Base-by-base conservation (phyloP, 2,797 vertebrate genomes). In the Peromyscus eremicus region DNA sequence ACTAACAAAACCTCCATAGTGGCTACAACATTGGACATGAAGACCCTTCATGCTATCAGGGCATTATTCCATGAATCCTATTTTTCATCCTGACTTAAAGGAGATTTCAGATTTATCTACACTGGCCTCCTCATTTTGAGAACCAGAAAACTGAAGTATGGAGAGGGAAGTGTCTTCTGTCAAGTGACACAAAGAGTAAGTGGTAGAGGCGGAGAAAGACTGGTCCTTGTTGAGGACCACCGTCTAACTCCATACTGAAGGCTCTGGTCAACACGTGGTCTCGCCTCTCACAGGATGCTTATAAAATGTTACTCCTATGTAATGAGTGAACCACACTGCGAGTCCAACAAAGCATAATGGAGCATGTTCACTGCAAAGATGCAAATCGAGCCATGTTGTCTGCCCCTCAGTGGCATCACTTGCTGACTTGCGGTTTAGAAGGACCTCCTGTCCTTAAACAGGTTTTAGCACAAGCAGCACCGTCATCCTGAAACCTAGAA, bases 91-190 rank as follows among this genome's bases (percentile, higher is more conserved):
- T 16, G 49, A 95, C 66, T 93, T 77, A 34, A 85, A 60, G 82
- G 29, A n/a, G 32, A 73, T 77, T 32, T 52, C 19, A 73, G 34
- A 17, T 70, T 57, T 87, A 95, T 84, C 66, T 62, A 89, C 75
- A 57, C 76, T 16, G 21, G 71, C 25, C 49, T 92, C 27, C 91
- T 93, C 79, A 91, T 46, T 89, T 91, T 68, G 90, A 93, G 81
- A 96, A 34, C 13, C 60, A 91, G 89, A 86, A 95, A 92, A 79
- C 23, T 16, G 34, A 95, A 81, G 34, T 25, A 52, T 13, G 5
- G 27, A 55, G 37, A 86, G 49, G 64, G 49, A 17, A 91, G 17
- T 37, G n/a, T 71, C 40, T 68, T 80, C 29, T 25, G 40, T 84
- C 70, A 62, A 32, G 43, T 71, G 27, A 83, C 62, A 25, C 13